These are phyloP conservation scores for Drosophila equinoxialis DNA, from an alignment of 1,140 invertebrate species.

Conservation along the genomic window DNA sequence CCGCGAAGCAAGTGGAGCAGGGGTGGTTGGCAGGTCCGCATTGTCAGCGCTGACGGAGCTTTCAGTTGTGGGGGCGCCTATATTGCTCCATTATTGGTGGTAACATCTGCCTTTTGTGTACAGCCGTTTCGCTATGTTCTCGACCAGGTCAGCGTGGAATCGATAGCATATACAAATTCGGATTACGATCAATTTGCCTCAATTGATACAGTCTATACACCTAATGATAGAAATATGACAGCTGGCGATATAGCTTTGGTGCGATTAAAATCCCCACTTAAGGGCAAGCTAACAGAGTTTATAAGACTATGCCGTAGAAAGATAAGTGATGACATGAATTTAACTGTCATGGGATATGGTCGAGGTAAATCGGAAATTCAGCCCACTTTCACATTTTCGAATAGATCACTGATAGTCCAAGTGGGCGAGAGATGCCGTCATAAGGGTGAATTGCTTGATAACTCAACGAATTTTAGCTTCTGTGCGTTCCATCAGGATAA, in stretches of 20 bases:
- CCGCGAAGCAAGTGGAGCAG: conserved; percentile 19
- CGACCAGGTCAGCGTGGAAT: conserved; percentile 22
- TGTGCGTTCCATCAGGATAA: conserved; percentile 16
- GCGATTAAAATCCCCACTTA: conserved; percentile 16
- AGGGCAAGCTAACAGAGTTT: conserved; percentile 38
- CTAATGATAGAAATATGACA: background rate
- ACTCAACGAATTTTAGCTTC: conserved; percentile 18
- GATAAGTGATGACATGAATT: background rate
- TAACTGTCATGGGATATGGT: conserved; percentile 35
- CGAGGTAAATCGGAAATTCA: conserved; percentile 10
- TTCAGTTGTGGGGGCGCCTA: conserved; percentile 46
- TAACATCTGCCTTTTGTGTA: conserved; percentile 45
- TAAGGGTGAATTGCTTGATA: background rate
- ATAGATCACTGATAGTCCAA: background rate
- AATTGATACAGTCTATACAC: conserved; percentile 30
- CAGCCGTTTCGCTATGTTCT: conserved; percentile 26
- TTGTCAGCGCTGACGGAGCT: conserved; percentile 23
- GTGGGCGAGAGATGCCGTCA: background rate
- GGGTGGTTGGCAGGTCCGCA: conserved; percentile 36
- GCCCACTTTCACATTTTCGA: background rate
- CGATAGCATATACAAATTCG: background rate
- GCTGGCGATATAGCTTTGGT: conserved; percentile 18
- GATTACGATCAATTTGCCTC: conserved; percentile 20
- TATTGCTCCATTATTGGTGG: conserved; percentile 32
- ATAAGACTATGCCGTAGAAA: conserved; percentile 23